A percentile compares a stretch with the other conserved stretches of the same genome.
Evolutionary conservation across 2,797 vertebrate genomes (phyloP).

Genomic region (Pitangus sulphuratus): DNA sequence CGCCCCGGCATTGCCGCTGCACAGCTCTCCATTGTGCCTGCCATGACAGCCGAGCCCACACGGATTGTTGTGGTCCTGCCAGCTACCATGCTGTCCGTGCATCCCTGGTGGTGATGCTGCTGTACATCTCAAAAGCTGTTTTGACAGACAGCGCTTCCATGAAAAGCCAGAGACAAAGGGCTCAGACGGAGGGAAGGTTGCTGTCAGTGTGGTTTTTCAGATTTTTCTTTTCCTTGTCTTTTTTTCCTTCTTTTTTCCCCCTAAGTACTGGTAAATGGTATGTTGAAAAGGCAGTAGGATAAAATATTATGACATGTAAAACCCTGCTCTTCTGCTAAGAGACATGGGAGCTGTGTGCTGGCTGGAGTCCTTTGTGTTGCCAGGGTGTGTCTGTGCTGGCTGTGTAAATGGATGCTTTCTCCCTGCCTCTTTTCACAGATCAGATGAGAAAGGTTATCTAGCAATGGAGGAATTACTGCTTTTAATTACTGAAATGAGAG

Average conservation of each 20-base stretch:
- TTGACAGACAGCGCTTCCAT: conserved; percentile 17
- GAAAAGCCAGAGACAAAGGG: conserved; percentile 67
- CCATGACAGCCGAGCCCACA: conserved; percentile 20
- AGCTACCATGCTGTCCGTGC: neutral
- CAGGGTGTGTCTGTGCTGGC: conserved; percentile 42
- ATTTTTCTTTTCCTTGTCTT: neutral
- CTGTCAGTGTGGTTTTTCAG: neutral
- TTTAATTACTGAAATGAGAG: conserved; percentile 16
- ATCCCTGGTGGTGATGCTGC: conserved; percentile 33
- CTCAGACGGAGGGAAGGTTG: neutral
- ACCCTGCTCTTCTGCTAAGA: neutral
- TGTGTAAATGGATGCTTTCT: conserved; percentile 37
- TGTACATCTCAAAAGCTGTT: conserved; percentile 37
- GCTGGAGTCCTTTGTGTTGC: conserved; percentile 42
- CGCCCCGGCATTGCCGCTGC: neutral
- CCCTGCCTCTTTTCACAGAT: neutral
- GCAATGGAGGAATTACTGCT: neutral
- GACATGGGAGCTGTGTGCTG: neutral
- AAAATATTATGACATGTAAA: neutral
- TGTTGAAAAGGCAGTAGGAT: neutral
- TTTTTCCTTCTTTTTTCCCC: fast-evolving
- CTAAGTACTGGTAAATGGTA: neutral
- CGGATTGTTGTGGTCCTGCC: conserved; percentile 21
- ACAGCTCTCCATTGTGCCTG: conserved; percentile 50
- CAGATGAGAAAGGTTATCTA: neutral